Percentiles rank a stretch among this genome's conserved stretches.
Conservation (phyloP, 2,888 invertebrate genomes). For the Cataglyphis altisquamis region DNA sequence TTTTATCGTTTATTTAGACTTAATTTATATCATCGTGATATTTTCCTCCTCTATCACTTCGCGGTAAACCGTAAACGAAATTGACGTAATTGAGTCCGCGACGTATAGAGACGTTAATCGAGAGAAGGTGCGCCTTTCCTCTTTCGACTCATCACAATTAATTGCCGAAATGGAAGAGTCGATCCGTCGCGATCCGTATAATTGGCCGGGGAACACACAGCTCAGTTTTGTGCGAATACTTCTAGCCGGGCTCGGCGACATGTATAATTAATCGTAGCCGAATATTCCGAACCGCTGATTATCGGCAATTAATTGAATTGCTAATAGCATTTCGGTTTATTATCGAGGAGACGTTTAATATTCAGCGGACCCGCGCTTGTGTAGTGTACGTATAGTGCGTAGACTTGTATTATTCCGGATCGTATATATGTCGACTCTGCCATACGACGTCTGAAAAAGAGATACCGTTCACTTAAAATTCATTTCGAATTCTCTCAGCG, state of each 20-base stretch:
- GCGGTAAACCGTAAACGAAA: slow-evolving; percentile 23
- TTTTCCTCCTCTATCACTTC: slow-evolving; percentile 1
- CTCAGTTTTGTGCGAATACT: slow-evolving; percentile 62
- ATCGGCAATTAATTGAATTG: slow-evolving; percentile 74
- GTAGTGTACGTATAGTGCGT: slow-evolving; percentile 11
- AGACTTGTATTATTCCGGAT: slow-evolving; percentile 23
- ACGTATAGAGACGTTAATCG: slow-evolving; percentile 49
- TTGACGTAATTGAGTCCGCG: slow-evolving; percentile 32
- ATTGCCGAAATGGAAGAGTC: slow-evolving; percentile 49
- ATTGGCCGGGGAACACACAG: slow-evolving; percentile 42
- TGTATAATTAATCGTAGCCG: slow-evolving; percentile 72
- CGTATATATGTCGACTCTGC: slow-evolving; percentile 10
- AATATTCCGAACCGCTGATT: slow-evolving; percentile 74
- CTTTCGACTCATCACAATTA: slow-evolving; percentile 42
- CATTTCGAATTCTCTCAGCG: slow-evolving; percentile 27
- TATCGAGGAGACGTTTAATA: slow-evolving; percentile 69
- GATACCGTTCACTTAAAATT: slow-evolving; percentile 27
- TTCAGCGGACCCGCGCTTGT: slow-evolving; percentile 65
- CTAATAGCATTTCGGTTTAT: slow-evolving; percentile 74
- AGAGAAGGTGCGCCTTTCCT: slow-evolving; percentile 44
- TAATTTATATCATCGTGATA: neutral
- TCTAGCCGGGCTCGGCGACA: slow-evolving; percentile 53
- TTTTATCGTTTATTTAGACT: slow-evolving; percentile 17
- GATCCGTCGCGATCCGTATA: slow-evolving; percentile 44
- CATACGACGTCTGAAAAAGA: slow-evolving; percentile 29